Percentiles rank a stretch among this genome's conserved stretches.
Conservation (phyloP, 2,888 invertebrate genomes). For the Thymelicus sylvestris region DNA sequence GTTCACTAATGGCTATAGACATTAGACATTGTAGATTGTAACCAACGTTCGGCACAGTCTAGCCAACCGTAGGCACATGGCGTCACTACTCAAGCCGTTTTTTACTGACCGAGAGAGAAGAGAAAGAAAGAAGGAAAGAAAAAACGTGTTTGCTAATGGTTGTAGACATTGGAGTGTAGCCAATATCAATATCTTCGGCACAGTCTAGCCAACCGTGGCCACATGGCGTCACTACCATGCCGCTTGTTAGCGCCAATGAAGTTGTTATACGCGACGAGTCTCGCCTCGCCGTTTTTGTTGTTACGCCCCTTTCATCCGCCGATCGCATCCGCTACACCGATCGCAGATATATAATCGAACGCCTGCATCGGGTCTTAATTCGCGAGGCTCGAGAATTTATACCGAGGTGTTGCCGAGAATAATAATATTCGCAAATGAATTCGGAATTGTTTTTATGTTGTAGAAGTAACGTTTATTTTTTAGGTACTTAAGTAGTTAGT, state of each 20-base stretch:
- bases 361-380: slow-evolving; percentile 38
- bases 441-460: background rate
- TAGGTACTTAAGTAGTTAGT: background rate
- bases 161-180: no score
- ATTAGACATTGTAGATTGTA: no score
- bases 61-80: no score
- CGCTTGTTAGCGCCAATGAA: slow-evolving; percentile 78
- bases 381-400: slow-evolving; percentile 33
- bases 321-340: slow-evolving; percentile 42
- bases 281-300: slow-evolving; percentile 66
- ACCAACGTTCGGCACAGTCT: no score
- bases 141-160: no score
- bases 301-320: slow-evolving; percentile 48
- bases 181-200: background rate
- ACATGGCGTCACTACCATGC: slow-evolving; percentile 29
- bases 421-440: slow-evolving; percentile 6
- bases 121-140: no score
- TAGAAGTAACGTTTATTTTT: background rate
- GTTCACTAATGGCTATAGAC: no score
- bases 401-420: slow-evolving; percentile 4
- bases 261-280: slow-evolving; percentile 74
- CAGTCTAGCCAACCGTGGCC: background rate
- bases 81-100: no score
- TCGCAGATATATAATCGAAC: slow-evolving; percentile 42
- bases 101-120: no score